Percentiles rank a stretch among this genome's conserved stretches.
These are phyloP conservation scores for Passer domesticus DNA, from an alignment of 2,113 vertebrate genomes.

Conservation along the genomic window DNA sequence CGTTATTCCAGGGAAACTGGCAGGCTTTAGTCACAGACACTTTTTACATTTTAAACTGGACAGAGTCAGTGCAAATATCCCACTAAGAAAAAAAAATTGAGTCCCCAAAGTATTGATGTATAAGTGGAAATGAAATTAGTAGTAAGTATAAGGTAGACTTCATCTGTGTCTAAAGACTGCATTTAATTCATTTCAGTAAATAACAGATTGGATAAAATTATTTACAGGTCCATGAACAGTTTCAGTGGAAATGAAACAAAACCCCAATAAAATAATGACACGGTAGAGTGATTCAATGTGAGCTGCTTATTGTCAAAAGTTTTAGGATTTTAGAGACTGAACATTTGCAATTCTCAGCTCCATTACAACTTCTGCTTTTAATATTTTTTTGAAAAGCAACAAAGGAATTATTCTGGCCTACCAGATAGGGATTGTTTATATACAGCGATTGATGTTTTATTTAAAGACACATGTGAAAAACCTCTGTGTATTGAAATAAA, in stretches of 20 bases:
- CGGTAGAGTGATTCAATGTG: not conserved
- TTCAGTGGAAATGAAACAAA: conserved; percentile 6
- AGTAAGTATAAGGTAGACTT: not conserved
- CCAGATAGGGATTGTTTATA: not conserved
- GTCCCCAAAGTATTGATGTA: not conserved
- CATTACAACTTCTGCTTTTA: not conserved
- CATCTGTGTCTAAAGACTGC: not conserved
- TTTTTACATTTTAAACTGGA: not conserved
- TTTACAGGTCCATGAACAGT: not conserved
- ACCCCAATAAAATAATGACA: not conserved
- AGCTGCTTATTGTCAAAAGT: not conserved
- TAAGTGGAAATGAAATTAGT: not conserved
- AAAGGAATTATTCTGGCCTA: not conserved
- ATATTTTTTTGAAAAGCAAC: not conserved
- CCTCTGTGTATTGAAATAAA: not conserved
- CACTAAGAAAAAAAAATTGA: not conserved
- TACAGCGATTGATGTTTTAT: not conserved
- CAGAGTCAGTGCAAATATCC: not conserved
- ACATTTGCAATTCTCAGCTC: not conserved
- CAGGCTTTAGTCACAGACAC: not conserved
- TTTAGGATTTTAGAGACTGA: not conserved
- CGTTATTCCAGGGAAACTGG: not conserved
- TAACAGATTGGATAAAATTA: not conserved
- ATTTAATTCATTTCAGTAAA: not conserved
- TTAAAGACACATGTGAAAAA: not conserved